Base-by-base conservation (phyloP, 2,888 invertebrate genomes). In the Pelosia muscerda region DNA sequence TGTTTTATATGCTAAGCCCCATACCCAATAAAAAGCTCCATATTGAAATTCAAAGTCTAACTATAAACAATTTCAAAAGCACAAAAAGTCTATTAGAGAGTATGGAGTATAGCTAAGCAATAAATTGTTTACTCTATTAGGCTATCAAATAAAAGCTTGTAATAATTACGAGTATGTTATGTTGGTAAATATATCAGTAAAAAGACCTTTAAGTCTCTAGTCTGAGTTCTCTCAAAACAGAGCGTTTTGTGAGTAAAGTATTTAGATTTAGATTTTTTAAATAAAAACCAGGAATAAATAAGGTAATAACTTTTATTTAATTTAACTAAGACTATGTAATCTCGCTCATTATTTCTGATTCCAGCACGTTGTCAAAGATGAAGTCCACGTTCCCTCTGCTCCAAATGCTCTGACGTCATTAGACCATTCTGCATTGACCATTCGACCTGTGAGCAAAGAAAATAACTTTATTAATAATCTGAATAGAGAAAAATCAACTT, bases 391-490 rank as follows among this genome's bases (percentile, higher is more conserved):
- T 72, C 61, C 60, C 69, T 69, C 57, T 28, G n/a, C 22, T 71
- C 25, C 66, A 57, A 42, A 34, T 69, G 61, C 28, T 53, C 66
- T 85, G 85, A 86, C 88, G 87, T 86, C 88, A 84, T 66, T 66
- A 57, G 74, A 86, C 76, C 73, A 78, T 79, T 81, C 74, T 68
- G 55, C 15, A 13, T 25, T 66, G 70, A 74, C 76, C 82, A 81
- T 78, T 83, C 81, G 74, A 86, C 78, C 90, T 89, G 89, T 63
- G 79, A 74, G 82, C 86, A 89, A 88, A 78, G 74, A 83, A 82
- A 80, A 71, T 54, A 68, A 72, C 67, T 63, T 65, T 70, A 63
- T 62, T 72, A 75, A 75, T 58, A 79, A 72, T 79, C 71, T 77
- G 69, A 25, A 55, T 26, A 23, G 5, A 15, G 26, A 55, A 26